Conservation (phyloP, 2,888 invertebrate genomes). For the Pristionchus maxplancki region DNA sequence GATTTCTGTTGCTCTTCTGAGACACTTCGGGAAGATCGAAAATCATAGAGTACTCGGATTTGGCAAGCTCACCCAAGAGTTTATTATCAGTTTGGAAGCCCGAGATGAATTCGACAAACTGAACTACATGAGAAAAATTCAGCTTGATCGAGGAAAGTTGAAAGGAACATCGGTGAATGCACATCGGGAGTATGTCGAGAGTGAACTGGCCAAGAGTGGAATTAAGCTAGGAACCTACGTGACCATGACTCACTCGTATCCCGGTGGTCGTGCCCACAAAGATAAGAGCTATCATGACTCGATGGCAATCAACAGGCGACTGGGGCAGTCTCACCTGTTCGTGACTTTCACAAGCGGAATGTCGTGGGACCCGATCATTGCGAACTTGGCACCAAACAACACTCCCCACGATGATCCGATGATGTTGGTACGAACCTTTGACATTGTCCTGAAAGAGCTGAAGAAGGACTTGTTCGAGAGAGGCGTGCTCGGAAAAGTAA, state of each 20-base stretch:
- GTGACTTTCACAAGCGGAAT: not conserved
- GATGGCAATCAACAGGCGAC: not conserved
- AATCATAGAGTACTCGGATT: not conserved
- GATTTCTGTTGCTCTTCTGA: not conserved
- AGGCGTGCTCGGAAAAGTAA: not conserved
- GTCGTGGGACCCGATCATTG: not conserved
- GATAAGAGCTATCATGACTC: not conserved
- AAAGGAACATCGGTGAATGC: not conserved
- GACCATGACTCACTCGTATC: not conserved
- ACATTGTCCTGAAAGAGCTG: not conserved
- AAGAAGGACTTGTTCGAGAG: not conserved
- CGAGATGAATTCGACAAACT: not conserved
- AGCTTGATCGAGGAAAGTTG: not conserved
- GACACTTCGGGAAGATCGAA: not conserved
- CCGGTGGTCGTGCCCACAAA: not conserved
- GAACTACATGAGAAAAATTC: not conserved
- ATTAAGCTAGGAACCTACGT: not conserved
- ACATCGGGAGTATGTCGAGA: not conserved
- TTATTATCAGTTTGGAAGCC: not conserved
- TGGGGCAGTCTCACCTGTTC: not conserved
- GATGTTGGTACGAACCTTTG: not conserved
- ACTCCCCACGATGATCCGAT: not conserved
- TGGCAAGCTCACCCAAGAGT: not conserved
- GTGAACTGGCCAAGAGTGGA: not conserved
- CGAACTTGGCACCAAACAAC: not conserved